Evolutionary conservation across 2,113 vertebrate genomes (phyloP), one percentile per base, ranked within the genome.

Genomic region (Paracanthobrama guichenoti): DNA sequence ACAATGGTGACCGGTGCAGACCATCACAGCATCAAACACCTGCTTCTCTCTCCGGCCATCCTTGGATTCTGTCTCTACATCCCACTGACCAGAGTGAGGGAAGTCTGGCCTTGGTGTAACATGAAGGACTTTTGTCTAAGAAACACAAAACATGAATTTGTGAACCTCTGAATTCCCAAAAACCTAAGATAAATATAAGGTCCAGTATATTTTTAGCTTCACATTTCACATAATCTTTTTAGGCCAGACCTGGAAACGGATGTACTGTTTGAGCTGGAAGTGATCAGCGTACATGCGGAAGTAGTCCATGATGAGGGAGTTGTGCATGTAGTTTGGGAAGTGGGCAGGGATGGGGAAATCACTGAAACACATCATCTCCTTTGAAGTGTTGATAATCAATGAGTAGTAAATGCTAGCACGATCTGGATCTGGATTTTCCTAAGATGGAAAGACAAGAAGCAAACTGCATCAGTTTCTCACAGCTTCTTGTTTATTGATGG

Each of bases 321-420:
- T 93, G 91, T 96, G 97, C 97, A 98, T 97, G 93, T 86, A 99
- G 94, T 98, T 99, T 75, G 97, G 96, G 85, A 92, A 99, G 73
- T 97, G 88, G 0, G 91, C 94, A 0, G 96, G 97, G 55, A 97
- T 95, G 59, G 94, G 97, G 46, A 94, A 99, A 88, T 99, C 96
- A 0, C 97, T 98, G 94, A 91, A 98, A 89, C 95, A 96, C 97
- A 98, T 97, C 95, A 98, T 96, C 91, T 98, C 97, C 88, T 98
- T 98, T 88, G 96, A 98, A 31, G 96, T 96, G 89, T 98, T 99
- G 94, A 97, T 97, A 89, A 97, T 94, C 87, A 98, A 92, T 0
- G 97, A 97, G 59, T 92, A 90, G 77, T 98, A 99, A 90, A 99
- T 98, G 86, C 96, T 98, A 90, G 96, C 96, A 1, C 94, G 87